Base-by-base conservation (phyloP, 1,140 invertebrate genomes). In the Popillia japonica region DNA sequence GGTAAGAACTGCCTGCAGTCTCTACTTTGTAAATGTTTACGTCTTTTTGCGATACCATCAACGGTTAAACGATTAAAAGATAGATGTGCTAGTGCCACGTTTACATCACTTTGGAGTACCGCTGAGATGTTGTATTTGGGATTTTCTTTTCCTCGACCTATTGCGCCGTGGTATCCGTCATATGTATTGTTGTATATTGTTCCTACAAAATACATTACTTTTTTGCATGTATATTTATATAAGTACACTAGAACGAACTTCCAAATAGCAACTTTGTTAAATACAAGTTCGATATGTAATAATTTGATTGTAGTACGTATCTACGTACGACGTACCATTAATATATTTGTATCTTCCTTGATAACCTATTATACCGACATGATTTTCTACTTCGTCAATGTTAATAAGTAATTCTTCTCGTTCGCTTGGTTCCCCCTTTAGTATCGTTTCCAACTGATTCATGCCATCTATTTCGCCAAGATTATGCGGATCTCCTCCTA, bases 151-250 rank as follows among this genome's bases (percentile, higher is more conserved):
- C 88, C 87, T 14, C 91, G 87, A 0, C 94, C 94, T 0, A 89
- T 90, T 0, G 94, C 94, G 0, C 94, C 94, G 86, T 94, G 95
- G 93, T 94, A 96, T 2, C 87, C 87, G 84, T 96, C 94, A 92
- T 94, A 96, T 0, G 17, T 23, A 34, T 40, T 40, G n/a, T 76
- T 55, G 22, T 14, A 48, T n/a, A 76, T 48, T 23, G 44, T 27
- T 23, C 75, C 75, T 76, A 23, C 0, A 76, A 76, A 0, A 55
- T 8, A 76, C 23, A 42, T 76, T 2, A 17, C 1, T 34, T n/a
- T n/a, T n/a, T n/a, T n/a, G n/a, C n/a, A n/a, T n/a, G n/a, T n/a
- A n/a, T n/a, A n/a, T n/a, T n/a, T n/a, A n/a, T n/a, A n/a, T n/a
- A n/a, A n/a, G n/a, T n/a, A n/a, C n/a, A n/a, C n/a, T n/a, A n/a